phyloP scores from a whole-genome alignment of 2,888 invertebrate species.

The Biston stratarius region DNA sequence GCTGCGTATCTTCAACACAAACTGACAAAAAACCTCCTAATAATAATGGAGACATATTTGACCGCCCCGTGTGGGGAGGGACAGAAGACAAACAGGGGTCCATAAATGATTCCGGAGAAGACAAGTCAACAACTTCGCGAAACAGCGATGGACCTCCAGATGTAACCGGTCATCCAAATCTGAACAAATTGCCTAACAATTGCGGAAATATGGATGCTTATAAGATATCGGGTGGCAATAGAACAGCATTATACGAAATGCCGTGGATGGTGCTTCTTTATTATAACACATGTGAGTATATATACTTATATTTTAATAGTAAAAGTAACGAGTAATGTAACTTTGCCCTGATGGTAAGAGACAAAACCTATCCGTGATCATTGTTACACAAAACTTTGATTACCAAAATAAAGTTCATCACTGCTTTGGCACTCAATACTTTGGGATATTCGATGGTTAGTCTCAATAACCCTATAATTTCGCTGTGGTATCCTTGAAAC shows the following conservation, averaged over 20 bases:
- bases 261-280: conserved; percentile 93
- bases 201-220: conserved; percentile 87
- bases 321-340: neutral
- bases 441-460: too few relatives aligned
- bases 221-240: conserved; percentile 88
- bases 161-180: conserved; percentile 50
- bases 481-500: too few relatives aligned
- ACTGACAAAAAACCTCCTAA: conserved; percentile 7
- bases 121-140: conserved; percentile 11
- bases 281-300: conserved; percentile 77
- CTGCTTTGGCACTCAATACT: too few relatives aligned
- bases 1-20: conserved; percentile 49
- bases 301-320: neutral
- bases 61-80: conserved; percentile 23
- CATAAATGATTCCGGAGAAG: conserved; percentile 11
- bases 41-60: conserved; percentile 1
- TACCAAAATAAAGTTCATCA: too few relatives aligned
- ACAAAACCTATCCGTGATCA: too few relatives aligned
- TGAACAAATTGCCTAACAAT: conserved; percentile 58
- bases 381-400: too few relatives aligned
- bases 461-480: too few relatives aligned
- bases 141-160: conserved; percentile 30
- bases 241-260: conserved; percentile 88
- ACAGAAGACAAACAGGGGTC: conserved; percentile 9
- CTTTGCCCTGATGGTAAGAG: too few relatives aligned